phyloP scores from a whole-genome alignment of 2,113 vertebrate genomes.

The Eulemur macaco region DNA sequence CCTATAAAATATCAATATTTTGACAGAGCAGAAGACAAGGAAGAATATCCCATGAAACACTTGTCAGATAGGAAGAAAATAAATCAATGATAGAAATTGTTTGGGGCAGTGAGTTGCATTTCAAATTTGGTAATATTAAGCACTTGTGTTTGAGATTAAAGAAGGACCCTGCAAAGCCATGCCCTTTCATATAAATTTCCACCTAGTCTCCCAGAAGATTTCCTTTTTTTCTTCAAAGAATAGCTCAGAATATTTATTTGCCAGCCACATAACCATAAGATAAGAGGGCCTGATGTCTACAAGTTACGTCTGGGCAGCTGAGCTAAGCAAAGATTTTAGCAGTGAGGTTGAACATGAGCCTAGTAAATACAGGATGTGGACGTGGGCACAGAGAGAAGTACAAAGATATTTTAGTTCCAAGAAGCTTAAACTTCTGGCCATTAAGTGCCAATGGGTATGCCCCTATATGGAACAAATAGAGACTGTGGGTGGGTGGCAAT shows the following conservation, averaged over 20 bases:
- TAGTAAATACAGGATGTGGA: slow-evolving; percentile 42
- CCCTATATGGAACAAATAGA: not conserved
- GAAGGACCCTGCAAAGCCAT: slow-evolving; percentile 52
- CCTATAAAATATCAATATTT: slow-evolving; percentile 75
- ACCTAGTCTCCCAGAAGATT: slow-evolving; percentile 73
- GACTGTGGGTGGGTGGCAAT: not conserved
- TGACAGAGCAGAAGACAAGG: slow-evolving; percentile 60
- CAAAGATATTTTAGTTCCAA: slow-evolving; percentile 12
- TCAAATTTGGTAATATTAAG: slow-evolving; percentile 70
- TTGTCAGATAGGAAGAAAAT: slow-evolving; percentile 53
- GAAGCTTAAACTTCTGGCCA: not conserved
- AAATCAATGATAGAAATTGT: slow-evolving; percentile 32
- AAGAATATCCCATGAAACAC: slow-evolving; percentile 66
- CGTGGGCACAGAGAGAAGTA: not conserved
- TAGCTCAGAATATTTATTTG: slow-evolving; percentile 74
- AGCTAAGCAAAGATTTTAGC: slow-evolving; percentile 58
- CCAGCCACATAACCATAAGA: slow-evolving; percentile 66
- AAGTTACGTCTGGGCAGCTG: slow-evolving; percentile 49
- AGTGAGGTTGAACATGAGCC: slow-evolving; percentile 21
- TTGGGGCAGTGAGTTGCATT: slow-evolving; percentile 55
- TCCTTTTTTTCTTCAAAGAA: slow-evolving; percentile 75
- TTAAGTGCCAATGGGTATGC: not conserved
- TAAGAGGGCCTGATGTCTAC: slow-evolving; percentile 56
- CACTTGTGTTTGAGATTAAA: slow-evolving; percentile 69
- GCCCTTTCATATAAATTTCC: slow-evolving; percentile 72